Percentiles rank a stretch among this genome's conserved stretches.
Conservation (phyloP, 2,797 vertebrate species). For the Staurois parvus region DNA sequence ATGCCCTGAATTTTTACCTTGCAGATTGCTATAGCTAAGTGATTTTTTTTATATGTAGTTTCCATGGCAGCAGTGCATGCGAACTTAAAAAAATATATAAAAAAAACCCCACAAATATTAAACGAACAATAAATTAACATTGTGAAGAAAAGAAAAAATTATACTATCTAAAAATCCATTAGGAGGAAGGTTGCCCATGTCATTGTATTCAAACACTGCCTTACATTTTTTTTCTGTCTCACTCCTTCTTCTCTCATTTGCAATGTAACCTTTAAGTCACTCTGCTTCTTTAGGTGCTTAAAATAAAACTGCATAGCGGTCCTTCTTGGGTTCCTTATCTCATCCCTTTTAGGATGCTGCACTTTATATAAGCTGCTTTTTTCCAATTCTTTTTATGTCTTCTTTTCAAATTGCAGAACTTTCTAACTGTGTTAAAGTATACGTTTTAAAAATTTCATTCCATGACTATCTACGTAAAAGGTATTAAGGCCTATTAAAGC, state of each 20-base stretch:
- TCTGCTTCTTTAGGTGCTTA: conserved; percentile 63
- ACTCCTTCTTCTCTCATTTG: conserved; percentile 64
- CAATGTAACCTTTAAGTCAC: conserved; percentile 74
- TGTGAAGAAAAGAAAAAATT: conserved; percentile 57
- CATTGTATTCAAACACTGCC: conserved; percentile 59
- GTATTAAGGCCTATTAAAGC: too few species aligned
- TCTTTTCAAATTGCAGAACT: conserved; percentile 30
- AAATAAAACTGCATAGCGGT: conserved; percentile 74
- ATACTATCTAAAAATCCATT: conserved; percentile 67
- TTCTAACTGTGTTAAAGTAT: conserved; percentile 16
- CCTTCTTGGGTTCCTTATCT: conserved; percentile 69
- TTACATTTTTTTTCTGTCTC: conserved; percentile 49
- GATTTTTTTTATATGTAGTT: conserved; percentile 25
- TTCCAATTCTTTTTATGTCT: conserved; percentile 35
- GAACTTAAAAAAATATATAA: neutral
- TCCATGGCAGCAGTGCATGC: conserved; percentile 52
- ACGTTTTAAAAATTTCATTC: neutral
- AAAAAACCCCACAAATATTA: conserved; percentile 65
- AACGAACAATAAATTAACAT: conserved; percentile 63
- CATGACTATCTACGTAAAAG: too few species aligned
- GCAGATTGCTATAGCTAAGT: conserved; percentile 6
- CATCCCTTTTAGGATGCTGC: conserved; percentile 64
- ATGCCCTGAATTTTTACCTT: neutral
- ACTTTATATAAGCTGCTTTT: conserved; percentile 56
- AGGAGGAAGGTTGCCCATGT: conserved; percentile 63